These are phyloP conservation scores for Nomada hirtipes DNA, from an alignment of 2,888 invertebrate genomes.

Conservation along the genomic window DNA sequence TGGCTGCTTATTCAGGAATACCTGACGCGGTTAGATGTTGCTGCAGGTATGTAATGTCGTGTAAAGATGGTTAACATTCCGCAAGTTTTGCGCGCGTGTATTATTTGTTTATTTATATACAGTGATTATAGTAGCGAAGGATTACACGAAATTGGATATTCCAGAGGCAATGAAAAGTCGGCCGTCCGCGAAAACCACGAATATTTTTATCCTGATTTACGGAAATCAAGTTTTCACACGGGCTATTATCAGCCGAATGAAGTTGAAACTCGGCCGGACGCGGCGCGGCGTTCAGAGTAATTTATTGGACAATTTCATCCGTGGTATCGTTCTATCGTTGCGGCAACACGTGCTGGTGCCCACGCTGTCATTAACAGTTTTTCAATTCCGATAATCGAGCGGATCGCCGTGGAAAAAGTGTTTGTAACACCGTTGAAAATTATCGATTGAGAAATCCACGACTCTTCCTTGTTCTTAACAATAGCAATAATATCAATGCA, in stretches of 20 bases:
- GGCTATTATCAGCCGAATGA: constrained; percentile 37
- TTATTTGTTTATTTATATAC: too few relatives aligned
- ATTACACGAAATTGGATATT: neutral
- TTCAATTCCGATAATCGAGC: constrained; percentile 13
- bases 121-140: too few relatives aligned
- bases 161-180: neutral
- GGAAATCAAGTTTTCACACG: constrained; percentile 29
- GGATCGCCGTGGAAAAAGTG: neutral
- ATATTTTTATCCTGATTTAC: constrained; percentile 34
- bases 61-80: too few relatives aligned
- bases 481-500: neutral
- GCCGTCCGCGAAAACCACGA: neutral
- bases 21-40: too few relatives aligned
- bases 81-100: too few relatives aligned
- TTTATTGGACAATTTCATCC: constrained; percentile 42
- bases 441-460: neutral
- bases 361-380: constrained; percentile 42
- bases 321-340: constrained; percentile 29
- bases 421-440: constrained; percentile 15
- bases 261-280: constrained; percentile 30
- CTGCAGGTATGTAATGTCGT: too few relatives aligned
- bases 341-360: constrained; percentile 38
- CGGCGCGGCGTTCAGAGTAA: constrained; percentile 23
- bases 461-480: neutral
- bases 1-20: too few relatives aligned